A percentile compares a stretch with the other conserved stretches of the same genome.
Conservation (phyloP, 2,888 invertebrate species). For the Heteromyza rotundicornis region DNA sequence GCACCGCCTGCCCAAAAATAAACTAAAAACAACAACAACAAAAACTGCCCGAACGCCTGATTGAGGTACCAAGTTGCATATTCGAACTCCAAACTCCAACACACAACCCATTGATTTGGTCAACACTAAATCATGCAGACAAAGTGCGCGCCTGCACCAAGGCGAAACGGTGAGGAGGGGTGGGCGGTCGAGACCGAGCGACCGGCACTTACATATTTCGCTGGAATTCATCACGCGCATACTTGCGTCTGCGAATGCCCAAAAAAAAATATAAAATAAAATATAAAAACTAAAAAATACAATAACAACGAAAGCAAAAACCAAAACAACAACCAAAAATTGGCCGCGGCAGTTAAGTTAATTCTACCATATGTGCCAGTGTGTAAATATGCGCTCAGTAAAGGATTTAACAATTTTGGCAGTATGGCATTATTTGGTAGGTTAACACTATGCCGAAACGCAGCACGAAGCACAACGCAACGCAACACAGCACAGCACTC, state of each 20-base stretch:
- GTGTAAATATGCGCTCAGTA: constrained; percentile 20
- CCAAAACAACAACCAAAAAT: no score
- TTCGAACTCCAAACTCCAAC: neutral
- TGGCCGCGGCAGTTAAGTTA: constrained; percentile 20
- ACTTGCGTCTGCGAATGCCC: constrained; percentile 21
- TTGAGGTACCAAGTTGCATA: neutral
- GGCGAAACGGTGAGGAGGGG: no score
- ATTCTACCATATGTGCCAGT: constrained; percentile 19
- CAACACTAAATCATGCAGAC: constrained; percentile 18
- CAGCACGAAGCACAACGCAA: neutral
- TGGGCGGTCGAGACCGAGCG: constrained; percentile 7
- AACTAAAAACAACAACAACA: neutral
- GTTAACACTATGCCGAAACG: neutral
- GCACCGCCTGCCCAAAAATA: neutral
- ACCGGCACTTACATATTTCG: constrained; percentile 44
- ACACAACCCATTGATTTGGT: neutral
- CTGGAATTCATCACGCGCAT: constrained; percentile 46
- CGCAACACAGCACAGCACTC: no score
- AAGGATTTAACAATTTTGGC: constrained; percentile 22
- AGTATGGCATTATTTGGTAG: constrained; percentile 23
- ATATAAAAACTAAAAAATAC: no score
- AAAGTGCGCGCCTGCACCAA: constrained; percentile 20
- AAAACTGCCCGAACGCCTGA: neutral
- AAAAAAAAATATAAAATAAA: no score
- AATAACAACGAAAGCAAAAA: no score